These are phyloP conservation scores for Melinaea menophilus DNA, from an alignment of 2,888 invertebrate genomes.

Conservation along the genomic window DNA sequence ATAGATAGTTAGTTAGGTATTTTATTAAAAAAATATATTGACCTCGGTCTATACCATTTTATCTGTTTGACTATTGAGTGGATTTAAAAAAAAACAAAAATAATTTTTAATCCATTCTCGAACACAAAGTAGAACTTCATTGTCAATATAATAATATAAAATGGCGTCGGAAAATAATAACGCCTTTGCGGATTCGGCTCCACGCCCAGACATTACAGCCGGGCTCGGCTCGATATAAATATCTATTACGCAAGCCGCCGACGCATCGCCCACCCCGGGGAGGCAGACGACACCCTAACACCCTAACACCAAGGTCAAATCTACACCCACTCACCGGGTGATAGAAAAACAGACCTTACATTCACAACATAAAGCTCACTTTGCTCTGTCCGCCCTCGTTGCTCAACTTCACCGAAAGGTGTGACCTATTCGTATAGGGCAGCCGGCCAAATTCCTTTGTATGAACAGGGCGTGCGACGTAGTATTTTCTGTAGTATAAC, in stretches of 20 bases:
- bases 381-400: conserved; percentile 23
- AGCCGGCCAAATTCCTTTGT: conserved; percentile 40
- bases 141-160: conserved; percentile 6
- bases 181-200: conserved; percentile 10
- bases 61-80: too few species aligned
- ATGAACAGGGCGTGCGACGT: conserved; percentile 37
- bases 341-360: conserved; percentile 38
- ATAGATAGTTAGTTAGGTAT: too few species aligned
- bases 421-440: conserved; percentile 32
- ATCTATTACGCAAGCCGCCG: conserved; percentile 67
- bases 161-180: conserved; percentile 1
- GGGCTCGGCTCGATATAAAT: conserved; percentile 52
- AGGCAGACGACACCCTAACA: conserved; percentile 53
- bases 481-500: conserved; percentile 43
- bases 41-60: too few species aligned
- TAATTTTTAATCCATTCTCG: too few species aligned
- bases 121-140: neutral
- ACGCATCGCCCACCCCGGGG: conserved; percentile 49
- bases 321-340: conserved; percentile 33
- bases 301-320: conserved; percentile 66
- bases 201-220: conserved; percentile 23
- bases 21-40: too few species aligned
- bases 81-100: too few species aligned
- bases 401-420: conserved; percentile 25
- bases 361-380: conserved; percentile 32